Conservation (phyloP, 2,797 vertebrate genomes). For the Poecilia wingei region DNA sequence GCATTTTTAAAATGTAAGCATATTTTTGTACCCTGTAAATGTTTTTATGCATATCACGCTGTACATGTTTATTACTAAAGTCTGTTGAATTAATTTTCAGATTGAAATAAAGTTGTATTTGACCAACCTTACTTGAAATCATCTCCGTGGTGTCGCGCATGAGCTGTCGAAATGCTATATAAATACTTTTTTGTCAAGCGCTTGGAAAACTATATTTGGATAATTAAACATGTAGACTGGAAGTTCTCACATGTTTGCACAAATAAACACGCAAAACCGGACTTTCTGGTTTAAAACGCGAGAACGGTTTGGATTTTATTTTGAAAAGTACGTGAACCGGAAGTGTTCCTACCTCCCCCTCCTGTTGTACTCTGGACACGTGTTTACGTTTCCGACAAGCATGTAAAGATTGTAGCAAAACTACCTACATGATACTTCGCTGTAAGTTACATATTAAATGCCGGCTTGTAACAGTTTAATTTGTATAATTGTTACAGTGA, state of each 20-base stretch:
- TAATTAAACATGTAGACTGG: too few species aligned
- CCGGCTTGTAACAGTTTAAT: background rate
- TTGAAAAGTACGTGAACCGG: constrained; percentile 59
- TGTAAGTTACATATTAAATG: background rate
- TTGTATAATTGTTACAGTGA: background rate
- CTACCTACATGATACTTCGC: background rate
- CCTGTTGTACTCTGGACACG: background rate
- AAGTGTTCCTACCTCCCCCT: constrained; percentile 4
- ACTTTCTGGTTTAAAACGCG: background rate
- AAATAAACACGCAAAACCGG: background rate
- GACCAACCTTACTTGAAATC: background rate
- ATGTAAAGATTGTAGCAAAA: background rate
- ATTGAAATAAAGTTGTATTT: background rate
- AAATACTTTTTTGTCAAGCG: too few species aligned
- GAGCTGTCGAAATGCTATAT: background rate
- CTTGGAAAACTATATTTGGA: too few species aligned
- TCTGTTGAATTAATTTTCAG: background rate
- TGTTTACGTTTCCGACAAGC: constrained; percentile 28
- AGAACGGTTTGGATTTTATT: constrained; percentile 39
- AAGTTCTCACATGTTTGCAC: too few species aligned
- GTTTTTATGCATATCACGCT: background rate
- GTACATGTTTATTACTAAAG: background rate
- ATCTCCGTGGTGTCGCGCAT: background rate
- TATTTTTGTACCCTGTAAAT: background rate
- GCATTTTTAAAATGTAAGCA: background rate